Conservation (phyloP, 2,797 vertebrate species). For the Oreonectes daqikongensis region DNA sequence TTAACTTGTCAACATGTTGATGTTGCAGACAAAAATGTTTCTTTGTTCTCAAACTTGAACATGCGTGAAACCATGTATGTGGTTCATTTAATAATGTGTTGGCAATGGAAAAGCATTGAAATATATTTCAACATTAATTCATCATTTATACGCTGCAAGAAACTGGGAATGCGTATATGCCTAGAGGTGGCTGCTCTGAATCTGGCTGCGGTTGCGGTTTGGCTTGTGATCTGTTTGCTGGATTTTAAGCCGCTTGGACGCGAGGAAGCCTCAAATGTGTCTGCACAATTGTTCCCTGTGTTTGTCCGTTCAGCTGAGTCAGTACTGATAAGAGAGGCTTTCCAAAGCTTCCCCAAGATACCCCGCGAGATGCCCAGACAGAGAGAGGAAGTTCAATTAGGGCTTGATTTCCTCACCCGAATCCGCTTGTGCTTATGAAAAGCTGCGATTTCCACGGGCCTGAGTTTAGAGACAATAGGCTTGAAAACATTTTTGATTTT, state of each 20-base stretch:
- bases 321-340: constrained; percentile 73
- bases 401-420: constrained; percentile 31
- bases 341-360: constrained; percentile 61
- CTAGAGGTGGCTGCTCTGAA: constrained; percentile 29
- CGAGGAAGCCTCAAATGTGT: constrained; percentile 62
- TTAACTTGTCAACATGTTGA: too few species aligned
- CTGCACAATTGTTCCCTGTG: constrained; percentile 72
- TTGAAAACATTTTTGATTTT: background rate
- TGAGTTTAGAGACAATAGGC: constrained; percentile 18
- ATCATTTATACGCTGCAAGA: background rate
- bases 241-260: constrained; percentile 57
- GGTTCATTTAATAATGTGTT: too few species aligned
- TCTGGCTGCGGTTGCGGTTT: constrained; percentile 60
- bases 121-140: background rate
- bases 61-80: too few species aligned
- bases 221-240: constrained; percentile 60
- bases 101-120: too few species aligned
- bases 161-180: background rate
- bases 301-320: constrained; percentile 77
- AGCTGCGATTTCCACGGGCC: constrained; percentile 14
- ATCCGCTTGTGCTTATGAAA: background rate
- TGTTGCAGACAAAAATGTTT: too few species aligned
- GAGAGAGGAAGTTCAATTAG: constrained; percentile 56
- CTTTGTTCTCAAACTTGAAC: too few species aligned
- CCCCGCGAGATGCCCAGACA: constrained; percentile 62